phyloP scores from a whole-genome alignment of 2,797 vertebrate genomes.

The Pteropus rufus region DNA sequence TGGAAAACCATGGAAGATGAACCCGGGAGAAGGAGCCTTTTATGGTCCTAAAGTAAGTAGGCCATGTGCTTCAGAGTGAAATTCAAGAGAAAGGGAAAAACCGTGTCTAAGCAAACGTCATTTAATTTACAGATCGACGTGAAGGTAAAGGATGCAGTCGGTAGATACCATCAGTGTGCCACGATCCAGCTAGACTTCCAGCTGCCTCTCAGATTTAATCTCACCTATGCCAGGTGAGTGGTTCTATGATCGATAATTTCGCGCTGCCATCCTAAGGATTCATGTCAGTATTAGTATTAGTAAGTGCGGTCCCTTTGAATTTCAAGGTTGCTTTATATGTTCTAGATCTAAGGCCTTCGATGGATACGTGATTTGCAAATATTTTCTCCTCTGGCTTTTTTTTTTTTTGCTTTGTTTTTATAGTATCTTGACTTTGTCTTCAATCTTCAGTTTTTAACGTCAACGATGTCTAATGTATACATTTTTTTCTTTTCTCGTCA shows the following conservation, averaged over 20 bases:
- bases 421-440: background rate
- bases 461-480: background rate
- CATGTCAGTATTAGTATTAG: background rate
- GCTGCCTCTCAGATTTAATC: conserved; percentile 92
- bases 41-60: conserved; percentile 95
- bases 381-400: background rate
- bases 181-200: conserved; percentile 98
- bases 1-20: conserved; percentile 93
- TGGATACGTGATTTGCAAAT: background rate
- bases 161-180: conserved; percentile 96
- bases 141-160: conserved; percentile 95
- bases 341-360: background rate
- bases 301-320: background rate
- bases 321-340: background rate
- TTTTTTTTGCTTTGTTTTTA: background rate
- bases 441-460: background rate
- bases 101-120: background rate
- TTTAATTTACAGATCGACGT: conserved; percentile 92
- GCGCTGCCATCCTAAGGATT: background rate
- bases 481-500: background rate
- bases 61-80: background rate
- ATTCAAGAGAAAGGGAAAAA: background rate
- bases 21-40: conserved; percentile 95
- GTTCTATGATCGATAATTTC: background rate
- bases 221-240: conserved; percentile 94